phyloP scores from a whole-genome alignment of 2,113 vertebrate species.

The Etia nguti region DNA sequence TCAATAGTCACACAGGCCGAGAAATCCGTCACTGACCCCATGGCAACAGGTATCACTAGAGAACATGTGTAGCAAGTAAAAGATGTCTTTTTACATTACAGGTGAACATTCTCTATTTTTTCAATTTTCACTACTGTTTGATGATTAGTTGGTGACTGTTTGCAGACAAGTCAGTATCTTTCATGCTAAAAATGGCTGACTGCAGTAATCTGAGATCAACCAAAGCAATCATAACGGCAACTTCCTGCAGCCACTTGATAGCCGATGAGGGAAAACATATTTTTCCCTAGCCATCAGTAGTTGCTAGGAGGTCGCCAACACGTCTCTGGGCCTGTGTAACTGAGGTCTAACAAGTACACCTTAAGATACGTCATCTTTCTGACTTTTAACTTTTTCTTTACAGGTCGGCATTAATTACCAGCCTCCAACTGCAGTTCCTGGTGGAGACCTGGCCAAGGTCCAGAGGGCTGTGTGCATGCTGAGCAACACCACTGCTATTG shows the following conservation, averaged over 20 bases:
- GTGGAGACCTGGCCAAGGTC: constrained; percentile 81
- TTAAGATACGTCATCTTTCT: background rate
- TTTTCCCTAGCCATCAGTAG: background rate
- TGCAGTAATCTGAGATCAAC: background rate
- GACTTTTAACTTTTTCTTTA: background rate
- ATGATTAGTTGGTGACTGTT: background rate
- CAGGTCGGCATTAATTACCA: constrained; percentile 89
- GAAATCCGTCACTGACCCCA: background rate
- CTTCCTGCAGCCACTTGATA: background rate
- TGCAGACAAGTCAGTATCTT: background rate
- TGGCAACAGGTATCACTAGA: background rate
- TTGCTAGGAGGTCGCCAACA: background rate
- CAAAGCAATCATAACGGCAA: background rate
- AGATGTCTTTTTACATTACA: background rate
- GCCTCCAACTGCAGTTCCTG: constrained; percentile 80
- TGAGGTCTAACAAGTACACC: background rate
- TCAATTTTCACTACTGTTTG: background rate
- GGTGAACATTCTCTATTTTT: background rate
- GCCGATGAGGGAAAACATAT: background rate
- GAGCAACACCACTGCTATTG: constrained; percentile 84
- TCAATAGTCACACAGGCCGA: accelerated
- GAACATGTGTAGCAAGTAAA: background rate
- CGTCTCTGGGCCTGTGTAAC: background rate
- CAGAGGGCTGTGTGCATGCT: constrained; percentile 86
- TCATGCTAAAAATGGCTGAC: background rate